phyloP scores from a whole-genome alignment of 2,797 vertebrate species.

The Pteronotus mesoamericanus region DNA sequence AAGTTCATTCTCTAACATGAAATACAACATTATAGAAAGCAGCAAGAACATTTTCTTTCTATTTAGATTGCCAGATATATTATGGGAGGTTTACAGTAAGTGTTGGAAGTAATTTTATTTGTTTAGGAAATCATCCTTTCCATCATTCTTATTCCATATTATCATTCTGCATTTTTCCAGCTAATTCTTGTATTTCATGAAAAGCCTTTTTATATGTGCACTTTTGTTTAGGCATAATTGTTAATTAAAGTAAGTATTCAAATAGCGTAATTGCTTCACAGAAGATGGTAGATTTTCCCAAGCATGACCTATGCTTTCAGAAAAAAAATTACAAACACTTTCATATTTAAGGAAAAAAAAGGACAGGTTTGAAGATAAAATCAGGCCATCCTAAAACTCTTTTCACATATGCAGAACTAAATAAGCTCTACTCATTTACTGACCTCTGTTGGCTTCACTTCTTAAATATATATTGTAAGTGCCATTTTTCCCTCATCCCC shows the following conservation, averaged over 20 bases:
- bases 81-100: constrained; percentile 64
- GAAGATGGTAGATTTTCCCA: constrained; percentile 34
- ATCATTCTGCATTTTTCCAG: constrained; percentile 33
- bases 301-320: not conserved
- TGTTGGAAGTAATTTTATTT: constrained; percentile 64
- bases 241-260: constrained; percentile 25
- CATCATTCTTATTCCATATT: constrained; percentile 33
- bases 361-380: not conserved
- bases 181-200: constrained; percentile 44
- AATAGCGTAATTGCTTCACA: constrained; percentile 44
- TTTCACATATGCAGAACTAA: not conserved
- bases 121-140: constrained; percentile 21
- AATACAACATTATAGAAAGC: constrained; percentile 35
- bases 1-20: constrained; percentile 74
- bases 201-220: constrained; percentile 26
- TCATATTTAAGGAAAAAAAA: not conserved
- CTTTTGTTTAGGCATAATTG: constrained; percentile 53
- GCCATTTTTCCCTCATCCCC: rapidly evolving
- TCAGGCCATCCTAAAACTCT: not conserved
- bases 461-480: not conserved
- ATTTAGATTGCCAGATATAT: constrained; percentile 61
- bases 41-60: not conserved
- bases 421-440: not conserved
- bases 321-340: constrained; percentile 30
- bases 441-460: not conserved